Conservation (phyloP, 2,888 invertebrate genomes). For the Apamea sordens region DNA sequence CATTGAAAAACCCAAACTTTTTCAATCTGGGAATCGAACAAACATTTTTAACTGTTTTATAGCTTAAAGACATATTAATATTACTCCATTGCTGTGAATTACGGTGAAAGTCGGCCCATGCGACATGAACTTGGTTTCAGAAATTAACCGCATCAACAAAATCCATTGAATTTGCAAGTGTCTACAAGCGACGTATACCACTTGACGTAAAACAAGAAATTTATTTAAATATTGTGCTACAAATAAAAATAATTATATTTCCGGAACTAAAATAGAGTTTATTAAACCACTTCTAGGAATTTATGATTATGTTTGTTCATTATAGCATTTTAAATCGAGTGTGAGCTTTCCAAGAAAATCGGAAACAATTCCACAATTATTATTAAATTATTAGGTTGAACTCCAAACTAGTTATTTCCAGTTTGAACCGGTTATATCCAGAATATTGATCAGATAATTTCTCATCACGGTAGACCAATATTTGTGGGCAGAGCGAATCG, state of each 20-base stretch:
- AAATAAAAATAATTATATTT: background rate
- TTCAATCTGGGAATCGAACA: background rate
- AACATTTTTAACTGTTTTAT: too few species aligned
- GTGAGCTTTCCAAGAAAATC: background rate
- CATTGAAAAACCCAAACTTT: background rate
- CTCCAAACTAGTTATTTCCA: conserved; percentile 14
- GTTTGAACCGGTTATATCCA: conserved; percentile 28
- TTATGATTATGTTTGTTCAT: background rate
- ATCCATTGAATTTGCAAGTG: background rate
- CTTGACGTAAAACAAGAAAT: background rate
- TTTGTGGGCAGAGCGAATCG: conserved; percentile 48
- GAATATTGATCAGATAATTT: conserved; percentile 60
- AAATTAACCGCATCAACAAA: background rate
- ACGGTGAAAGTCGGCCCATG: background rate
- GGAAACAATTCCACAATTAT: background rate
- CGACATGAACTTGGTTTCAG: background rate
- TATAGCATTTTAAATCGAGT: background rate
- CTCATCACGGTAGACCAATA: conserved; percentile 53
- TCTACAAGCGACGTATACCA: background rate
- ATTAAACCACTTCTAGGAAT: background rate
- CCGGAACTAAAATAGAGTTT: background rate
- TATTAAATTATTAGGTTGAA: background rate
- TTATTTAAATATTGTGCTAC: background rate
- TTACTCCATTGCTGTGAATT: background rate
- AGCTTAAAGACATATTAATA: background rate